phyloP scores from a whole-genome alignment of 2,888 invertebrate genomes.

The Tryphoninae sp. region DNA sequence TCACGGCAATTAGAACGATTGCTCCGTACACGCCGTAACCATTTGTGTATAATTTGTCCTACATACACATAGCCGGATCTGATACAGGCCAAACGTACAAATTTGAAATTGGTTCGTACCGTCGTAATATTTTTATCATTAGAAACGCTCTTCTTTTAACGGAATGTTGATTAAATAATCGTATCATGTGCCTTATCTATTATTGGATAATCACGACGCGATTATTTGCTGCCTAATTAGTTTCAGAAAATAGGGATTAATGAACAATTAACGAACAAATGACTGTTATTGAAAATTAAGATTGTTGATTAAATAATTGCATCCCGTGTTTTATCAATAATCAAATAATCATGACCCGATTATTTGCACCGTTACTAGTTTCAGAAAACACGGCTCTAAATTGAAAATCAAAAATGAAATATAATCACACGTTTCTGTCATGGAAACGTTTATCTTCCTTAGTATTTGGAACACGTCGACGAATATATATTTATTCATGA shows the following conservation, averaged over 20 bases:
- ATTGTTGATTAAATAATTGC: neutral
- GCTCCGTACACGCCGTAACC: neutral
- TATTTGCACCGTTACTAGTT: too few relatives aligned
- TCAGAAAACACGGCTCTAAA: too few relatives aligned
- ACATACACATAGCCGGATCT: neutral
- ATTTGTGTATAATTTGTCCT: neutral
- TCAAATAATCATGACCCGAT: too few relatives aligned
- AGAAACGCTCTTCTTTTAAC: neutral
- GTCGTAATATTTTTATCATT: neutral
- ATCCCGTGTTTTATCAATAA: neutral
- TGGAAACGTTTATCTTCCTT: too few relatives aligned
- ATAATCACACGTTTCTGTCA: too few relatives aligned
- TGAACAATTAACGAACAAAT: too few relatives aligned
- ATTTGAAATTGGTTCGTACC: neutral
- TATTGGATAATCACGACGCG: too few relatives aligned
- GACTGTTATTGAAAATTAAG: too few relatives aligned
- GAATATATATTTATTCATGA: neutral
- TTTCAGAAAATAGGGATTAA: too few relatives aligned
- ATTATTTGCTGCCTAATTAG: too few relatives aligned
- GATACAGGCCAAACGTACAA: neutral
- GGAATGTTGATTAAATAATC: neutral
- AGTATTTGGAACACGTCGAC: neutral
- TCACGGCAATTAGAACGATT: conserved; percentile 17
- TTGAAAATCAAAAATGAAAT: too few relatives aligned
- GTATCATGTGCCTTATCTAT: neutral